A percentile compares a stretch with the other conserved stretches of the same genome.
These are phyloP conservation scores for Saccostrea glomerata DNA, from an alignment of 1,140 invertebrate genomes.

Conservation along the genomic window DNA sequence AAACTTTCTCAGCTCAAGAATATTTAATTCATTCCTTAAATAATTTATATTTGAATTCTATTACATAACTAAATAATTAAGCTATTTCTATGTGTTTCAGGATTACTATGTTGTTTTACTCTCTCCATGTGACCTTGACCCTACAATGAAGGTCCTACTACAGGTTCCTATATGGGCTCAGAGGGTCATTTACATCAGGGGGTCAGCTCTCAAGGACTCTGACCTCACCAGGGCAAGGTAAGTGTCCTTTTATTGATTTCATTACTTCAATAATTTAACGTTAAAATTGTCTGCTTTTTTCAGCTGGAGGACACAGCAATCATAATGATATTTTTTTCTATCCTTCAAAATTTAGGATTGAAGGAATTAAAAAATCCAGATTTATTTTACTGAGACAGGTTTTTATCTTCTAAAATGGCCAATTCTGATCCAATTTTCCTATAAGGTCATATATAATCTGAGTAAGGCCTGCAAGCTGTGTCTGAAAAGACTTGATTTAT, in stretches of 20 bases:
- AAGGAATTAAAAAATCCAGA: no score
- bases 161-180: constrained; percentile 99
- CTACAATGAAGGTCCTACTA: constrained; percentile 97
- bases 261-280: background rate
- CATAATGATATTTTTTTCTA: no score
- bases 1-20: no score
- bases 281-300: no score
- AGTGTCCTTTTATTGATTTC: constrained; percentile 28
- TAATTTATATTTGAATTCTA: background rate
- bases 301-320: no score
- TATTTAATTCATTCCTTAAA: no score
- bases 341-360: no score
- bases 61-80: no score
- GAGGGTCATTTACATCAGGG: constrained; percentile 98
- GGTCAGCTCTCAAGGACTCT: constrained; percentile 95
- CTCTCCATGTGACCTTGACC: constrained; percentile 97
- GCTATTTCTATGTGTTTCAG: constrained; percentile 79
- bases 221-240: constrained; percentile 91
- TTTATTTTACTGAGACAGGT: no score
- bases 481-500: background rate
- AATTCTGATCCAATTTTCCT: no score
- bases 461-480: background rate
- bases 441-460: no score
- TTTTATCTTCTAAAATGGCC: no score
- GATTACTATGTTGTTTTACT: constrained; percentile 97